Percentiles rank a stretch among this genome's conserved stretches.
Conservation (phyloP, 2,888 invertebrate species). For the Zeuzera pyrina region DNA sequence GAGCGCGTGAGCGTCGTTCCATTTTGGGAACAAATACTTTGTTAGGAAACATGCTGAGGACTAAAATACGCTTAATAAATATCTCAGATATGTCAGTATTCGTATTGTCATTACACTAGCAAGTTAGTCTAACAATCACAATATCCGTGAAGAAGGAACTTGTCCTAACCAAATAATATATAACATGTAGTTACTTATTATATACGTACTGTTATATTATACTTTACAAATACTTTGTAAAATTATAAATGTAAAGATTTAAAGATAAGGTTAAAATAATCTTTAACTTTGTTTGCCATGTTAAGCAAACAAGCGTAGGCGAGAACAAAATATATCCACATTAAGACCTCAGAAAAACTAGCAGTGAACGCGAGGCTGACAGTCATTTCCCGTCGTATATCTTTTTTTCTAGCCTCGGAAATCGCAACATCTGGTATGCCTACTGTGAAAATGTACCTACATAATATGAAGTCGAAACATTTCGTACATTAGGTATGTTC, state of each 20-base stretch:
- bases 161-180: slow-evolving; percentile 43
- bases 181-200: no score
- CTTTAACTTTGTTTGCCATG: neutral
- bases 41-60: slow-evolving; percentile 24
- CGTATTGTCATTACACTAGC: slow-evolving; percentile 20
- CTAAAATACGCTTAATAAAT: slow-evolving; percentile 27
- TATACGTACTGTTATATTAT: no score
- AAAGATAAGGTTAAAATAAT: no score
- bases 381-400: slow-evolving; percentile 61
- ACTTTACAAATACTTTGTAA: no score
- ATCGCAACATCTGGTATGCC: slow-evolving; percentile 57
- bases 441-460: slow-evolving; percentile 23
- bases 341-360: slow-evolving; percentile 40
- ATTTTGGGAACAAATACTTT: slow-evolving; percentile 38
- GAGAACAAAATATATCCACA: slow-evolving; percentile 6
- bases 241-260: no score
- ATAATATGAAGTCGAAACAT: slow-evolving; percentile 27
- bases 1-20: slow-evolving; percentile 24
- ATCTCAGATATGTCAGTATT: slow-evolving; percentile 18
- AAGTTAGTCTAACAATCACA: slow-evolving; percentile 28
- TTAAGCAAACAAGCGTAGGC: neutral
- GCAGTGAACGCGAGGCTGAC: slow-evolving; percentile 45
- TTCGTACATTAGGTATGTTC: slow-evolving; percentile 25
- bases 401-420: slow-evolving; percentile 53
- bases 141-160: slow-evolving; percentile 29